Conservation (phyloP, 2,888 invertebrate genomes). For the Mimas tiliae region DNA sequence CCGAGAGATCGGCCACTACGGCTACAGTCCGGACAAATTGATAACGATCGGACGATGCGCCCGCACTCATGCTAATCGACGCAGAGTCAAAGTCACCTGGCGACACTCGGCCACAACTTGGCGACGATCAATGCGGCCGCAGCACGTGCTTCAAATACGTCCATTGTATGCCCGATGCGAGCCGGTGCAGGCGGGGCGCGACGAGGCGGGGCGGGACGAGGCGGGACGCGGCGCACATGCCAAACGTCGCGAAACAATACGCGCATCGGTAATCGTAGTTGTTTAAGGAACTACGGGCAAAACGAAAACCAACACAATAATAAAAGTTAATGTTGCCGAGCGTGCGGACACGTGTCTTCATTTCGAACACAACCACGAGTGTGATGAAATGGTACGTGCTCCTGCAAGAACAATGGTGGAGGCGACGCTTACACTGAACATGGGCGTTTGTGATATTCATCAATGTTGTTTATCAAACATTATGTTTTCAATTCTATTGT, state of each 20-base stretch:
- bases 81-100: conserved; percentile 69
- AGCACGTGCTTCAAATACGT: conserved; percentile 77
- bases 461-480: conserved; percentile 46
- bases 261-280: conserved; percentile 72
- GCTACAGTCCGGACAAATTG: conserved; percentile 70
- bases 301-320: conserved; percentile 70
- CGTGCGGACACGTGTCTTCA: conserved; percentile 65
- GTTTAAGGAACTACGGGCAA: conserved; percentile 64
- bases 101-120: conserved; percentile 40
- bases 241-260: conserved; percentile 76
- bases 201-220: conserved; percentile 32
- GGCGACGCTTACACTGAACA: conserved; percentile 55
- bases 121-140: conserved; percentile 70
- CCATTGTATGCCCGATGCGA: conserved; percentile 78
- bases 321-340: conserved; percentile 66
- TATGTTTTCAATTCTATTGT: conserved; percentile 52
- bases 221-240: conserved; percentile 74
- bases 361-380: conserved; percentile 64
- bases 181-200: conserved; percentile 63
- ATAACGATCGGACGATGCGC: conserved; percentile 68
- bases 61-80: conserved; percentile 71
- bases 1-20: conserved; percentile 54
- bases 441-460: conserved; percentile 49
- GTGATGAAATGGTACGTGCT: conserved; percentile 71
- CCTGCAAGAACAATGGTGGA: conserved; percentile 62